These are phyloP conservation scores for Cephus pygmeus DNA, from an alignment of 2,888 invertebrate species.

Conservation along the genomic window DNA sequence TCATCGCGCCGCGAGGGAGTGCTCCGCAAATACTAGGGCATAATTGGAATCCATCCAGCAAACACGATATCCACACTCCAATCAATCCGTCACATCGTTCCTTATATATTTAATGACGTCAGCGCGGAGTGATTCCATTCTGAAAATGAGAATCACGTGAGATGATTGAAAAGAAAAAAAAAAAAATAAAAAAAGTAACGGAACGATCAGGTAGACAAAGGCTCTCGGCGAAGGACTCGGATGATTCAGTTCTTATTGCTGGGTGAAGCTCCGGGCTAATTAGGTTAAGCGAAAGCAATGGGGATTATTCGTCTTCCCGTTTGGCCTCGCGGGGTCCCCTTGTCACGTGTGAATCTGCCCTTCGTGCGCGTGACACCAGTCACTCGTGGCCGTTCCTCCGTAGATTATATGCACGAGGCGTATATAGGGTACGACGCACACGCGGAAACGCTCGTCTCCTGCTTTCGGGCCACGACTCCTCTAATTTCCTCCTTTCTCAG, in stretches of 20 bases:
- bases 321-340: neutral
- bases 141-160: neutral
- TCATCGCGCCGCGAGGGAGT: conserved; percentile 59
- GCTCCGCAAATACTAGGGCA: conserved; percentile 62
- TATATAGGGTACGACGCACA: neutral
- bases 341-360: neutral
- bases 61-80: conserved; percentile 55
- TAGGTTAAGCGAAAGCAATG: conserved; percentile 1
- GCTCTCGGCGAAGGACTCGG: neutral
- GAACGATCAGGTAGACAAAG: conserved; percentile 29
- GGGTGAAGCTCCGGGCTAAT: neutral
- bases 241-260: neutral
- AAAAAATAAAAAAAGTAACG: neutral
- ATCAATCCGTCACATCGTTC: conserved; percentile 58
- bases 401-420: neutral
- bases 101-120: neutral
- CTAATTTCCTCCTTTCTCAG: conserved; percentile 60
- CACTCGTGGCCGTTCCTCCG: neutral
- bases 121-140: conserved; percentile 4
- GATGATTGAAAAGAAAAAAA: neutral
- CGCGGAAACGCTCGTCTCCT: neutral
- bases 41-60: conserved; percentile 63
- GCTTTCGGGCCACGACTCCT: conserved; percentile 30
- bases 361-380: neutral
- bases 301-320: neutral